Base-by-base conservation (phyloP, 2,113 vertebrate genomes). In the Pseudorhombus dupliciocellatus region DNA sequence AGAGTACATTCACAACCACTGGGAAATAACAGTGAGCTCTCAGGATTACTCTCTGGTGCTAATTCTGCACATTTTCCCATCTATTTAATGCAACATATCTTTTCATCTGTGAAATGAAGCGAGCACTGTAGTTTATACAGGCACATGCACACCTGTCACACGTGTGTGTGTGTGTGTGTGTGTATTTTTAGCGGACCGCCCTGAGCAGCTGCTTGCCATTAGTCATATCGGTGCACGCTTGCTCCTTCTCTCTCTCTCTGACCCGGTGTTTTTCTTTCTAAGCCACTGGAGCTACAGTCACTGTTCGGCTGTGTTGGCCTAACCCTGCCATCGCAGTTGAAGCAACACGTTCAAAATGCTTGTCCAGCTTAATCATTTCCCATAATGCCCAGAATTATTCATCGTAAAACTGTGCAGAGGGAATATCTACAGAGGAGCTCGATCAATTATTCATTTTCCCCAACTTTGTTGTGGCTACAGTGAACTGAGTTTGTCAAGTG, bases 171-270 rank as follows among this genome's bases (percentile, higher is more conserved):
- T 56, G 81, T 81, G 48, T 55, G 53, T 21, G 55, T 16, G 31
- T 59, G 77, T 92, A 92, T 93, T 92, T 93, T 92, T 93, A 92
- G 91, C 75, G 56, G 74, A 46, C 76, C 55, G 15, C 75, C 48
- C 74, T 9, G 30, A 66, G 81, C 89, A 92, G 91, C 91, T 92
- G 91, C 86, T 92, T 85, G 88, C 86, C 84, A 90, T 93, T 93
- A 93, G 83, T 92, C 90, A 90, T 90, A 90, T 90, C 89, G 87
- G 69, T 78, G 73, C 77, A 71, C 85, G 76, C n/a, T n/a, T 64
- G 74, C 81, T 84, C 86, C 66, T 79, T 84, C 78, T 55, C 82
- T 87, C 83, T 78, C 67, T 84, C 80, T 81, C 80, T 84, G 78
- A 83, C 83, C 81, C 80, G 73, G 5, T 89, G 86, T 90, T 91